Base-by-base conservation (phyloP, 2,113 vertebrate genomes). In the Todiramphus saurophagus region DNA sequence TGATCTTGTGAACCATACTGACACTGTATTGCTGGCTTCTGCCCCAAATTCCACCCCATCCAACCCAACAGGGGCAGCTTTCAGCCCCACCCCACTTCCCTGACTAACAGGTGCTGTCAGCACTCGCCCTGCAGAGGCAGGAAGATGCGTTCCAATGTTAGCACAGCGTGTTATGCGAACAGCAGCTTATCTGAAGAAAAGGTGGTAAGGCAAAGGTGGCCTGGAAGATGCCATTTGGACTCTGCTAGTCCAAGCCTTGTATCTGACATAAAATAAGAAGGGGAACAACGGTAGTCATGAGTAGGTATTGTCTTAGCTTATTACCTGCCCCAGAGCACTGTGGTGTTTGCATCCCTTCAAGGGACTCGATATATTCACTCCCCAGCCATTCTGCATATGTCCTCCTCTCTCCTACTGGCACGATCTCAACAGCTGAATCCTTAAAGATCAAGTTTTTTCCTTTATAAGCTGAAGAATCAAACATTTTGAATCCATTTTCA, bases 401-500 rank as follows among this genome's bases (percentile, higher is more conserved):
- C 89, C 98, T 99, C 63, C 62, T 99, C 78, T 99, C 98, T 33
- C 60, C 86, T 2, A 99, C 98, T 2, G 98, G 98, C 72, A 99
- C 97, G 0, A 98, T 96, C 37, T 73, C 96, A 27, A 98, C 25
- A 0, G 99, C 97, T 77, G 99, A 99, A 94, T 99, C 99, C 92
- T 98, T 99, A 97, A 99, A 99, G 83, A 99, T 98, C 83, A 99
- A 98, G 94, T 99, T 98, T 72, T 97, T 97, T 74, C 99, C 98
- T 1, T 89, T 41, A 76, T 99, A 99, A 46, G 37, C 4, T 74
- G 98, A 96, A 9, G 99, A 99, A 96, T 99, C 98, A 72, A 99
- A 99, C 99, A 99, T 99, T 97, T 92, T 98, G 97, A 99, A 99
- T 48, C 63, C 98, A 13, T 98, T 92, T 94, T 1, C 60, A 48